Conservation (phyloP, 2,797 vertebrate genomes). For the Xiphorhynchus erythropygius region DNA sequence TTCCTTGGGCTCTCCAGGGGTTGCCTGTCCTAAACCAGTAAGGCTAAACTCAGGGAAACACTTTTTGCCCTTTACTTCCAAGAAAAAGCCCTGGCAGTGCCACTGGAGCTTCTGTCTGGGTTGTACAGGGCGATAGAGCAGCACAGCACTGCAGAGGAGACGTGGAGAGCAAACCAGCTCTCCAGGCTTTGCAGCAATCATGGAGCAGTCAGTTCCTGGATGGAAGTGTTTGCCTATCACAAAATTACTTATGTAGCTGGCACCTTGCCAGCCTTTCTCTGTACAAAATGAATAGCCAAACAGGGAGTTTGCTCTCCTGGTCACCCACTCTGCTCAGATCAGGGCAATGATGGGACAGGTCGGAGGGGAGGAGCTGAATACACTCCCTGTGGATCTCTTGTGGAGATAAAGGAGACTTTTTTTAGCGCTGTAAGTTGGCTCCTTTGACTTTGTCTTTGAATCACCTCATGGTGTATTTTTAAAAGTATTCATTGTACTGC, state of each 20-base stretch:
- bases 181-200: not conserved
- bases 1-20: not conserved
- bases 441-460: not conserved
- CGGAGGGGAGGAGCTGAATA: not conserved
- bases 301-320: not conserved
- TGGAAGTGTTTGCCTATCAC: not conserved
- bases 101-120: not conserved
- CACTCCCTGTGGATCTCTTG: accelerated
- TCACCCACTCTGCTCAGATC: not conserved
- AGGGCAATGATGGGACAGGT: not conserved
- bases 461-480: not conserved
- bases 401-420: not conserved
- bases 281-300: too few species aligned
- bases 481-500: not conserved
- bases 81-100: not conserved
- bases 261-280: not conserved
- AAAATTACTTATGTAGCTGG: not conserved
- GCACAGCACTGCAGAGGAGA: accelerated
- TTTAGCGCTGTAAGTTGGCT: not conserved
- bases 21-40: not conserved
- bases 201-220: not conserved
- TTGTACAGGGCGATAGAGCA: accelerated
- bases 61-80: not conserved
- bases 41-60: not conserved
- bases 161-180: not conserved